Conservation (phyloP, 2,113 vertebrate genomes). For the Prionailurus bengalensis region DNA sequence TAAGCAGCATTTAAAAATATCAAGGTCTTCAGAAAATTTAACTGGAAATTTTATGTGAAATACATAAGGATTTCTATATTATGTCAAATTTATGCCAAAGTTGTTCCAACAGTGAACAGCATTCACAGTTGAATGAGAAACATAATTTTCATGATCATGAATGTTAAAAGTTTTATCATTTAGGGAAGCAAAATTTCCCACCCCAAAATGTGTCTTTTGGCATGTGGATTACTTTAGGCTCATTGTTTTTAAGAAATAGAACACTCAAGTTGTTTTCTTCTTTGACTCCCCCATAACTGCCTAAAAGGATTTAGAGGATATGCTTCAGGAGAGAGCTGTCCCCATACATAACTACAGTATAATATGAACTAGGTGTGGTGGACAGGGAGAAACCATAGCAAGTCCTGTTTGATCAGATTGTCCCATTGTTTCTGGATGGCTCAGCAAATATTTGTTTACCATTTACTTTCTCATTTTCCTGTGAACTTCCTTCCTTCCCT, state of each 20-base stretch:
- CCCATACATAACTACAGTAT: background rate
- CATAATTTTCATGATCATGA: background rate
- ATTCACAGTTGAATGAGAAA: slow-evolving; percentile 36
- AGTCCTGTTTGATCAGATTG: background rate
- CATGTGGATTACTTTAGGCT: background rate
- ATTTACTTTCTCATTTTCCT: background rate
- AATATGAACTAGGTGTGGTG: background rate
- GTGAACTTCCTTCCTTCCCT: background rate
- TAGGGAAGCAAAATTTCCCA: background rate
- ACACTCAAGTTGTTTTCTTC: background rate
- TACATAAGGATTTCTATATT: background rate
- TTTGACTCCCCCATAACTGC: background rate
- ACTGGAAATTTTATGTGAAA: background rate
- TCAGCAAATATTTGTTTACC: background rate
- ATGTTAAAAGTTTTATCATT: slow-evolving; percentile 23
- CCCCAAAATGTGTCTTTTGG: background rate
- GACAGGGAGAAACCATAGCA: background rate
- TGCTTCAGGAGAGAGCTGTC: background rate
- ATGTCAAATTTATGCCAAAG: slow-evolving; percentile 36
- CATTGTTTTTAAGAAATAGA: background rate
- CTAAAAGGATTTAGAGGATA: background rate
- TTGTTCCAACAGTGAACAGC: background rate
- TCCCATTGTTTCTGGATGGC: background rate
- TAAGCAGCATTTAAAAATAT: slow-evolving; percentile 35
- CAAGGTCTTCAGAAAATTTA: slow-evolving; percentile 5